Conservation (phyloP, 2,888 invertebrate genomes). For the Scaptomyza cyrtandrae region DNA sequence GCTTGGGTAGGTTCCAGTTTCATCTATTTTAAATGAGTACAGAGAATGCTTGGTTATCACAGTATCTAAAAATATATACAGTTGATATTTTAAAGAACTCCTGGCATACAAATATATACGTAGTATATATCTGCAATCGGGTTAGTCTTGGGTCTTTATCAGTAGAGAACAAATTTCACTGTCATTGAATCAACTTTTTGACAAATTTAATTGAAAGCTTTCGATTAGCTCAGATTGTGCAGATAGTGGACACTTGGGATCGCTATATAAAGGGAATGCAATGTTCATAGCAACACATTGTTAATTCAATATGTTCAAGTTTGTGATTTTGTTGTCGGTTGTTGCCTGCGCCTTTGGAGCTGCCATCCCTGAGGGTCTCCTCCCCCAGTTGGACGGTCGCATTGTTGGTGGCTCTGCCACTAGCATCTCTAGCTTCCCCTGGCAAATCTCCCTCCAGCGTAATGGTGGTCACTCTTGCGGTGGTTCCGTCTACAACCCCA, state of each 20-base stretch:
- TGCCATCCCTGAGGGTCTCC: slow-evolving; percentile 64
- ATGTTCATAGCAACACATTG: background rate
- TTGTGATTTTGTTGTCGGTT: slow-evolving; percentile 64
- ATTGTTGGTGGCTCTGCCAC: slow-evolving; percentile 76
- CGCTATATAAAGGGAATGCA: slow-evolving; percentile 36
- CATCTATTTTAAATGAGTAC: no score
- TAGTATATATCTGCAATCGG: no score
- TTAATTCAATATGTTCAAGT: slow-evolving; percentile 66
- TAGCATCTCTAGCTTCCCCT: slow-evolving; percentile 69
- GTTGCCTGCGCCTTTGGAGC: slow-evolving; percentile 64
- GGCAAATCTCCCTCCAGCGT: slow-evolving; percentile 73
- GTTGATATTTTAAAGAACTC: no score
- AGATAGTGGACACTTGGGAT: slow-evolving; percentile 15
- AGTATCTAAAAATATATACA: no score
- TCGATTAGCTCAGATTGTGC: no score
- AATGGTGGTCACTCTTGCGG: slow-evolving; percentile 86
- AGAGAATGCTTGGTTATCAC: no score
- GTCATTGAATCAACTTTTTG: no score
- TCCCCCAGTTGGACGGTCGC: slow-evolving; percentile 74
- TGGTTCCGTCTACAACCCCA: slow-evolving; percentile 85
- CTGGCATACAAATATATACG: no score
- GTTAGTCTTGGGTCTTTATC: no score
- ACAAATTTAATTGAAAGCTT: no score
- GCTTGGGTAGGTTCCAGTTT: no score
- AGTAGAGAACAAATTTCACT: no score